Base-by-base conservation (phyloP, 2,888 invertebrate species). In the Strigamia maritima region DNA sequence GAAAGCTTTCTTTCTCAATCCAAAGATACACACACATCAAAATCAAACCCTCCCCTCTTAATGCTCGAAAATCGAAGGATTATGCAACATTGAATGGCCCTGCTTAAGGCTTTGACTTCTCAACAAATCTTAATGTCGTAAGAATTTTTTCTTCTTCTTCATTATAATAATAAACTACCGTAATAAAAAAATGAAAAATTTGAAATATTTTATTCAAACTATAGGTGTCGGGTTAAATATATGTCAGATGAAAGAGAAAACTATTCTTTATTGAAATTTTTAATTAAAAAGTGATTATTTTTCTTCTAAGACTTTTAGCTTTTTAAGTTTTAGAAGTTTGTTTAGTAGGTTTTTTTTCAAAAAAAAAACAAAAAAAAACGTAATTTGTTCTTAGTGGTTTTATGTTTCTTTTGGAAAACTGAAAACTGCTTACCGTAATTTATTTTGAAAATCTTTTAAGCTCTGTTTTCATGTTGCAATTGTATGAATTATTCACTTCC, bases 1-100 rank as follows among this genome's bases (percentile, higher is more conserved):
- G 60, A 60, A 60, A 60, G 19, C 19, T 60, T 60, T 60, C 60
- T 60, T 60, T 60, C 60, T 60, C 60, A 60, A 60, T 60, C 60
- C 60, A 60, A 24, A 60, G 60, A 60, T 60, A 60, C n/a, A 60
- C 60, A 60, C 60, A n/a, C 60, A 60, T 60, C 60, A 60, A 60
- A 60, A 60, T n/a, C 60, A 60, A 40, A 10, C 3, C 40, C 16
- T 60, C n/a, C 2, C 3, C 24, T 60, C n/a, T 19, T 19, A n/a
- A 16, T n/a, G 24, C 22, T 60, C 19, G 19, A 7, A 10, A 60
- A 22, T 60, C 60, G 24, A 60, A 19, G 19, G 60, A 60, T 60
- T 60, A 60, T 22, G 60, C 19, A 60, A 60, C 60, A 31, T 60
- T 60, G 8, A 60, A 60, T 60, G 40, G 40, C 6, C 40, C 16